Percentiles rank a stretch among this genome's conserved stretches.
Conservation (phyloP, 2,113 vertebrate species). For the Rissa tridactyla region DNA sequence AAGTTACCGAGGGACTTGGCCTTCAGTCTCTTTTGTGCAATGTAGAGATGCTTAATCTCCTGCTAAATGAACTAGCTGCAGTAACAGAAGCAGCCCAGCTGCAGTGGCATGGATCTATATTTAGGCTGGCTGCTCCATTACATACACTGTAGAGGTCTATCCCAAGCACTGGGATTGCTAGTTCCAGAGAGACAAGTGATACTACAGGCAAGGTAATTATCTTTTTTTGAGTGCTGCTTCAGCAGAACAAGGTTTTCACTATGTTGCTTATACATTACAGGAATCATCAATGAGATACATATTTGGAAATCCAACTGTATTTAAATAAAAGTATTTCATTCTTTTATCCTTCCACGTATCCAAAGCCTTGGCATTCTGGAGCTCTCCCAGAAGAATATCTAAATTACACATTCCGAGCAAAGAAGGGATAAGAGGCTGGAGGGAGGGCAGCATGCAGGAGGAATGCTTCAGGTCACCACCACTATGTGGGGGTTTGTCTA, state of each 20-base stretch:
- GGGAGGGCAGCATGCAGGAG: neutral
- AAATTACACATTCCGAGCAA: neutral
- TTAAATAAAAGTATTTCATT: neutral
- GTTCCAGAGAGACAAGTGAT: neutral
- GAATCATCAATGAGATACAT: neutral
- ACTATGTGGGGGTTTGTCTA: neutral
- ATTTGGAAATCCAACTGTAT: neutral
- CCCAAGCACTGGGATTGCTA: neutral
- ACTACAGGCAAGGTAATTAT: neutral
- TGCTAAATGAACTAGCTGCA: slow-evolving; percentile 10
- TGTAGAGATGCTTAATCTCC: slow-evolving; percentile 5
- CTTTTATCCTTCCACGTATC: neutral
- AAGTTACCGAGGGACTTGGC: slow-evolving; percentile 6
- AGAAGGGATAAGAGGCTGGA: neutral
- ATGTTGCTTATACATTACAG: neutral
- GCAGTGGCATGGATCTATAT: neutral
- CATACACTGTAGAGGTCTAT: neutral
- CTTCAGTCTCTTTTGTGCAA: neutral
- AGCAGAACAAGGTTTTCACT: neutral
- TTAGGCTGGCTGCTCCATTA: neutral
- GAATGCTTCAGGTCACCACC: neutral
- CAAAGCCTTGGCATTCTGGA: neutral
- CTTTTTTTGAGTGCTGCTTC: neutral
- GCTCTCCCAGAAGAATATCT: neutral
- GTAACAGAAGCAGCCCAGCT: neutral